Evolutionary conservation across 2,888 invertebrate species (phyloP), one percentile per base, ranked within the genome.

Genomic region (Ditylenchus weischeri): DNA sequence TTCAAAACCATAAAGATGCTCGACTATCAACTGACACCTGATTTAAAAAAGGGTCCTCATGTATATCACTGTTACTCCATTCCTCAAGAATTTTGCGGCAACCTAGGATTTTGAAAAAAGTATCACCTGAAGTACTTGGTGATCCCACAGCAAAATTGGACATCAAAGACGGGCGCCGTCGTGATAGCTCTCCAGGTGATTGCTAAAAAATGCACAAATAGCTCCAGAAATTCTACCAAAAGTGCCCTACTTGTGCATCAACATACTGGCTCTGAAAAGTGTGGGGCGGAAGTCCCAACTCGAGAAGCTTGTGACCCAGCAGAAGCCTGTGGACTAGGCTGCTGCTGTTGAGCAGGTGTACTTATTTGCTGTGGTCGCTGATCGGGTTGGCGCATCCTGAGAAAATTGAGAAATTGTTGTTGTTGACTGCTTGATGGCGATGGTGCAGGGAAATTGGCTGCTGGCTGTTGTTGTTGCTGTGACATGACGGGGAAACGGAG

Each of bases 141-240:
- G 62, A 47, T 23, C 62, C 62, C n/a, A 48, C 23, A 11, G 62
- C 19, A 10, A 62, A 62, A 47, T 62, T 62, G 21, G 62, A 62
- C 62, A 62, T 62, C 48, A 62, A n/a, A 7, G 62, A 62, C n/a
- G 62, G 62, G 48, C 62, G 62, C 13, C 62, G 7, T 18, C 62
- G 43, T 2, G 48, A 38, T 5, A 62, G 11, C 15, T 62, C 62
- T n/a, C 19, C 48, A 2, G 62, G 10, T 7, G 62, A 19, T 19
- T 62, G 48, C 43, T 47, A 18, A n/a, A 62, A 47, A 29, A 47
- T 11, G 3, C 15, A 5, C 2, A 59, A 59, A 4, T 29, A 29
- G 5, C 5, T 29, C 29, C 29, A 29, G n/a, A 29, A 29, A 29
- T 29, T 2, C 5, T 29, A 29, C 29, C 29, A 29, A 29, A 29